Percentiles rank a stretch among this genome's conserved stretches.
These are phyloP conservation scores for Sturnira hondurensis DNA, from an alignment of 2,113 vertebrate species.

Conservation along the genomic window DNA sequence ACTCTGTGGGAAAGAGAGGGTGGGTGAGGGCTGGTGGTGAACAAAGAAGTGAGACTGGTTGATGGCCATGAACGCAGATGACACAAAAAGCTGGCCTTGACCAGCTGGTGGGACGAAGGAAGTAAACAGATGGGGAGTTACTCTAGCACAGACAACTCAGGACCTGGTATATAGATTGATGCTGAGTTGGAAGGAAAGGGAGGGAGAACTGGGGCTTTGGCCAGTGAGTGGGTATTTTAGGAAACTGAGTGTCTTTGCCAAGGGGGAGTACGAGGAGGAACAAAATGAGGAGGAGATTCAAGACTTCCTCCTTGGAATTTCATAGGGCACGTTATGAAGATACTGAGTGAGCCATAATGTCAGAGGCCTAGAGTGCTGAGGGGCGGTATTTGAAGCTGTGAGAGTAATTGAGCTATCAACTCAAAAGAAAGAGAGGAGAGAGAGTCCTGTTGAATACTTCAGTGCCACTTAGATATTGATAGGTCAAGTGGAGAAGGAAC, in stretches of 20 bases:
- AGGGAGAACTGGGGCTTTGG: background rate
- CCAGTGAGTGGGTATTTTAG: background rate
- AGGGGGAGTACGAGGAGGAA: background rate
- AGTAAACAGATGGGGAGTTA: background rate
- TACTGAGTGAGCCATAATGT: accelerated
- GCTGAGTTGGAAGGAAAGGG: background rate
- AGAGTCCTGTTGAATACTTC: background rate
- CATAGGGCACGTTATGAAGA: background rate
- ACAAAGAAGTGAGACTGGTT: background rate
- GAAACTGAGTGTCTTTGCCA: background rate
- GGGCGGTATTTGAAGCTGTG: background rate
- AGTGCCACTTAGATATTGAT: background rate
- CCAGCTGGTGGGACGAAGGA: background rate
- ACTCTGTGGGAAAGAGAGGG: background rate
- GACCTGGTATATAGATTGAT: background rate
- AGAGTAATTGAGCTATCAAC: background rate
- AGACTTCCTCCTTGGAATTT: background rate
- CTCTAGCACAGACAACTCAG: background rate
- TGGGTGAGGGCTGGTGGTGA: background rate
- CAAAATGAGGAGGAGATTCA: background rate
- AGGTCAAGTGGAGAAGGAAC: background rate
- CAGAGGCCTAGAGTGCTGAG: background rate
- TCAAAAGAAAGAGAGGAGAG: background rate
- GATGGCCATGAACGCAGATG: background rate
- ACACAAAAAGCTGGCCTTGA: background rate